Base-by-base conservation (phyloP, 2,113 vertebrate species). In the Otis tarda region DNA sequence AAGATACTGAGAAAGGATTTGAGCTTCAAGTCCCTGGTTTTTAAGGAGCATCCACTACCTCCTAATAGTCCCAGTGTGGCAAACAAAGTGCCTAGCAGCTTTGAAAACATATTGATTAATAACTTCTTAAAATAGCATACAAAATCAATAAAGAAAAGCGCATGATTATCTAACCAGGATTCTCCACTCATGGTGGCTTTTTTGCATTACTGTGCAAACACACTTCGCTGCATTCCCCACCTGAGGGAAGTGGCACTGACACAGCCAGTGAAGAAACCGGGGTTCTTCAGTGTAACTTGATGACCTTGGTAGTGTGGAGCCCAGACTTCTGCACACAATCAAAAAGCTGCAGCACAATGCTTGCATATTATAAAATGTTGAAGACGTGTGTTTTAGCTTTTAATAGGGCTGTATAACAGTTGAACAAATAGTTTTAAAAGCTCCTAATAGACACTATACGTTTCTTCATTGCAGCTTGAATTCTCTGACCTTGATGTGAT, bases 131-230 rank as follows among this genome's bases (percentile, higher is more conserved):
- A 81, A 64, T 14, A n/a, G 3, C 10, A 31, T 7, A 10, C 7
- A 49, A 86, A 73, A 85, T 53, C 25, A 73, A 21, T 57, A 10
- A 43, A 87, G 35, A 77, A 86, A 71, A 60, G 14, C 43, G 20
- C 15, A 31, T 55, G 12, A 90, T 16, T 13, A 16, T 14, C 8
- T 20, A 31, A 39, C 12, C 1, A 1, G 6, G 31, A 24, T 81
- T 74, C 23, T 74, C 21, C 13, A 24, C 1, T 6, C 10, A 5
- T 4, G 7, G 41, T 30, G 22, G 0, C 0, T 6, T 65, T 49
- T 75, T 82, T 79, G 15, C 18, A n/a, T 7, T 47, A 7, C 14
- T 45, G 4, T 65, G 20, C 28, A 83, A 73, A 43, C 9, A 25
- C 5, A 7, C 4, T 47, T 68, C 68, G 70, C 22, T 74, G 17